Percentiles rank a stretch among this genome's conserved stretches.
Evolutionary conservation across 1,140 invertebrate genomes (phyloP).

Genomic region (Drosophila ananassae): DNA sequence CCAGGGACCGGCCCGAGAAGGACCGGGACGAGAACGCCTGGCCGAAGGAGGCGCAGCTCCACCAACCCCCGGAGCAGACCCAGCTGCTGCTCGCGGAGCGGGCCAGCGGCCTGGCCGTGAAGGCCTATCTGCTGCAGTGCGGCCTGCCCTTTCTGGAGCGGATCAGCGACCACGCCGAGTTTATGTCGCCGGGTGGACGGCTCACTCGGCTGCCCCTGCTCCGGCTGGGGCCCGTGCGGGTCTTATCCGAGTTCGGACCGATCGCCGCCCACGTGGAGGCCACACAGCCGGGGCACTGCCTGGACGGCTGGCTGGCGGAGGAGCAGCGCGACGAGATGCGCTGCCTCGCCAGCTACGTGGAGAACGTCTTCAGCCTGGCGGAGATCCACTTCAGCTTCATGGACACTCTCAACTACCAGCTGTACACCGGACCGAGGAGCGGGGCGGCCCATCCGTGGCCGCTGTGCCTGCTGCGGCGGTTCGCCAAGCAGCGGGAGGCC

Average conservation of each 20-base stretch:
- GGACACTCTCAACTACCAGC: constrained; percentile 89
- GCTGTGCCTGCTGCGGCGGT: constrained; percentile 91
- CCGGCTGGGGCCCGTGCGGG: constrained; percentile 90
- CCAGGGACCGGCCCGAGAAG: too few species aligned
- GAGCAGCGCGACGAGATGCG: constrained; percentile 93
- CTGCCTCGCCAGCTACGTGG: constrained; percentile 94
- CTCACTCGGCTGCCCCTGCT: constrained; percentile 91
- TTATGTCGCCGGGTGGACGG: constrained; percentile 95
- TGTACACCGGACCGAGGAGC: constrained; percentile 92
- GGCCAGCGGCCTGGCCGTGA: constrained; percentile 94
- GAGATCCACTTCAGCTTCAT: constrained; percentile 94
- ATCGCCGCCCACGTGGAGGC: constrained; percentile 93
- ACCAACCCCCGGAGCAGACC: constrained; percentile 93
- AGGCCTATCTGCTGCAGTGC: constrained; percentile 96
- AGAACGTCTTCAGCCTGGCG: constrained; percentile 92
- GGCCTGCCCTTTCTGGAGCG: constrained; percentile 90
- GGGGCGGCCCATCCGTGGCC: constrained; percentile 96
- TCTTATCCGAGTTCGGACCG: constrained; percentile 92
- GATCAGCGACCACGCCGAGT: constrained; percentile 93
- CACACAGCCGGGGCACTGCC: constrained; percentile 84
- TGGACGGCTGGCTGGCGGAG: constrained; percentile 84
- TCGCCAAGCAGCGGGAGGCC: constrained; percentile 89
- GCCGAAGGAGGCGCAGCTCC: constrained; percentile 92
- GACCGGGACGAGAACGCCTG: constrained; percentile 84
- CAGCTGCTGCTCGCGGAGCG: constrained; percentile 95